Base-by-base conservation (phyloP, 2,113 vertebrate species). In the Noturus placidus region DNA sequence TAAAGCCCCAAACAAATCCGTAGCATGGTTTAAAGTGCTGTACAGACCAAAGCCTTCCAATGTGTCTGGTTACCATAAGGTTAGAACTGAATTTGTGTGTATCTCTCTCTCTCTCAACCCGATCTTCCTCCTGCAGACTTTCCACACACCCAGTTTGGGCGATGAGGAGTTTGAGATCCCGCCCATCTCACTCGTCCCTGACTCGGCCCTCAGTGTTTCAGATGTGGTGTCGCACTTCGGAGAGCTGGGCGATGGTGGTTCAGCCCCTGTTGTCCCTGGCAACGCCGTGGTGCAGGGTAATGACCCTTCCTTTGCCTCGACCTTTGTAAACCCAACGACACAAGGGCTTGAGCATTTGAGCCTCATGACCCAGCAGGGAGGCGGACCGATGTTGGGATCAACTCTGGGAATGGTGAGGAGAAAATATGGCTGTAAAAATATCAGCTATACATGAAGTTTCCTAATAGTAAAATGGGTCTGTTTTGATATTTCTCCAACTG, bases 81-180 rank as follows among this genome's bases (percentile, higher is more conserved):
- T 20, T 22, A 74, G 35, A 74, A 11, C 3, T 46, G 20, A 46
- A 46, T 46, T 46, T 46, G 4, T 46, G 4, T 46, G 4, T 46
- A 0, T 46, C 0, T 46, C 6, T 46, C 42, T 46, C 6, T 46
- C 42, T 46, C 50, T 35, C 3, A 79, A 80, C 77, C 3, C 0
- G 3, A 22, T 83, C 19, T 33, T 83, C 27, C n/a, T 61, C 59
- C 63, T 70, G 2, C 92, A 98, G 97, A 97, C 97, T 1, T 98
- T 97, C 93, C 97, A 97, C 94, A 98, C 97, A 0, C 97, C 97
- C 82, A 98, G 96, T 91, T 93, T 98, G 54, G 97, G 97, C 17
- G 97, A 98, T 94, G 97, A 98, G 90, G 97, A 97, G 92, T 97
- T 98, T 46, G 97, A 98, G 93, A 98, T 98, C 74, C 97, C 97